Percentiles rank a stretch among this genome's conserved stretches.
Evolutionary conservation across 2,113 vertebrate genomes (phyloP).

Genomic region (Datnioides undecimradiatus): DNA sequence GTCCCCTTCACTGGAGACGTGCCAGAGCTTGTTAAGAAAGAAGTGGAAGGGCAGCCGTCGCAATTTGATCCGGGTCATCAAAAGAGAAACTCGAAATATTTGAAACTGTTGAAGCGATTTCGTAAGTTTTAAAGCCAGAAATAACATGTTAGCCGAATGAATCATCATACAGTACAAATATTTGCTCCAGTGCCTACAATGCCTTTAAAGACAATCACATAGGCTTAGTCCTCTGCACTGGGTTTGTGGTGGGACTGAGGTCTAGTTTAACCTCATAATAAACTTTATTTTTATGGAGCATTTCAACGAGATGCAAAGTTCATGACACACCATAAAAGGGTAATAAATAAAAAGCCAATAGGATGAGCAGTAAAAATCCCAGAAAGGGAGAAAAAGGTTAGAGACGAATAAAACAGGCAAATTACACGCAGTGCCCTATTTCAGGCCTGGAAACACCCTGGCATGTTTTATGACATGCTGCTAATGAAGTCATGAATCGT

Average conservation of each 20-base stretch:
- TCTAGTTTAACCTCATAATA: slow-evolving; percentile 59
- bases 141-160: slow-evolving; percentile 41
- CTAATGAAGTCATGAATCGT: slow-evolving; percentile 77
- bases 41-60: slow-evolving; percentile 33
- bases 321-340: slow-evolving; percentile 60
- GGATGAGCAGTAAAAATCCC: slow-evolving; percentile 48
- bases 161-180: slow-evolving; percentile 42
- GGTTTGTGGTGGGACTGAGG: slow-evolving; percentile 6
- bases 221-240: slow-evolving; percentile 6
- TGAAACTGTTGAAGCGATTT: slow-evolving; percentile 32
- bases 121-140: slow-evolving; percentile 32
- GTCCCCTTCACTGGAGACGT: slow-evolving; percentile 63
- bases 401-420: slow-evolving; percentile 54
- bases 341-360: slow-evolving; percentile 66
- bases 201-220: slow-evolving; percentile 30
- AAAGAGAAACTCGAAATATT: slow-evolving; percentile 42
- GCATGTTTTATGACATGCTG: slow-evolving; percentile 61
- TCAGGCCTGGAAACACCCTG: slow-evolving; percentile 43
- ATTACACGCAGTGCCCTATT: slow-evolving; percentile 36
- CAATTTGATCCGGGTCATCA: slow-evolving; percentile 55
- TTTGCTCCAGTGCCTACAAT: slow-evolving; percentile 32
- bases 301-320: slow-evolving; percentile 63
- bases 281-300: slow-evolving; percentile 62
- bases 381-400: slow-evolving; percentile 47
- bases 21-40: slow-evolving; percentile 61